Conservation (phyloP, 2,888 invertebrate species). For the Chrysodeixis includens region DNA sequence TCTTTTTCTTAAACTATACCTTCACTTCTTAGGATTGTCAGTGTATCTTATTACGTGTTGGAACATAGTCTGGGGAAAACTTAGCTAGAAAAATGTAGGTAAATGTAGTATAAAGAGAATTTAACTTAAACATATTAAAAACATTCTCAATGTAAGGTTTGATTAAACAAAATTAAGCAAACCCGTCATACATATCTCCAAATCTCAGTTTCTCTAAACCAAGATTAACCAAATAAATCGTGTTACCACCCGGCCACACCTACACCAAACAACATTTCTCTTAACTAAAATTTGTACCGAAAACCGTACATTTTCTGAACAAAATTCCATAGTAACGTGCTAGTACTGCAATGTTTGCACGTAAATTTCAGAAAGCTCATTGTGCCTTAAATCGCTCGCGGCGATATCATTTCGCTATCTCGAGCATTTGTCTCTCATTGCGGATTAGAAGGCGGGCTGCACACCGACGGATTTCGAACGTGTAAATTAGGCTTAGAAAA, state of each 20-base stretch:
- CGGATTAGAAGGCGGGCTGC: constrained; percentile 63
- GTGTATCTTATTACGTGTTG: too few species aligned
- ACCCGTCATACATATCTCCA: too few species aligned
- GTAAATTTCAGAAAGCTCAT: constrained; percentile 71
- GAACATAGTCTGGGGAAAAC: too few species aligned
- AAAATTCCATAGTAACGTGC: constrained; percentile 39
- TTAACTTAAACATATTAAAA: too few species aligned
- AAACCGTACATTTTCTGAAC: constrained; percentile 46
- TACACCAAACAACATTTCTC: constrained; percentile 9
- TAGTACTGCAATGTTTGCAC: constrained; percentile 33
- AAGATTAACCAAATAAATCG: constrained; percentile 18
- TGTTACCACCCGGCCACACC: constrained; percentile 13
- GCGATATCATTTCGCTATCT: constrained; percentile 78
- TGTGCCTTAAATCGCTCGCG: constrained; percentile 74
- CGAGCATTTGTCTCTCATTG: constrained; percentile 77
- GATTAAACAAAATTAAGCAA: too few species aligned
- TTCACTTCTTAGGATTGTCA: too few species aligned
- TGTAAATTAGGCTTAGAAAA: neutral
- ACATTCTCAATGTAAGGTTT: too few species aligned
- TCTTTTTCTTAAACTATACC: too few species aligned
- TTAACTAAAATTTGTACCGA: constrained; percentile 48
- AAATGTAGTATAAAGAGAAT: too few species aligned
- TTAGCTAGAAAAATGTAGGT: too few species aligned
- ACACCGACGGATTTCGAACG: constrained; percentile 41
- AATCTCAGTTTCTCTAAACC: neutral